phyloP scores from a whole-genome alignment of 2,888 invertebrate genomes.

The Neoascia interrupta region DNA sequence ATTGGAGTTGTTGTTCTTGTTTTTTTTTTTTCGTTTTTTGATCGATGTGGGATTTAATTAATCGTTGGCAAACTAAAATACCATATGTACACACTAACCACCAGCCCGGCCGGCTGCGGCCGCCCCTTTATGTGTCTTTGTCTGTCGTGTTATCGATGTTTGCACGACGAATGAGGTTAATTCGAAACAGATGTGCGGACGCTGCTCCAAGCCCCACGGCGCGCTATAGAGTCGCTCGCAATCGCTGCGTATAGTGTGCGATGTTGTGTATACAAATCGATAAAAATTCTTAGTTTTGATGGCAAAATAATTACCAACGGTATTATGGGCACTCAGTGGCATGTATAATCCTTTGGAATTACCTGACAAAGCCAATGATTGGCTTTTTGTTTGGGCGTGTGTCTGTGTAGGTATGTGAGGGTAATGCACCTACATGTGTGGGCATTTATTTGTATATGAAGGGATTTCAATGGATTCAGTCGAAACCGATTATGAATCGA shows the following conservation, averaged over 20 bases:
- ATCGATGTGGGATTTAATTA: constrained; percentile 63
- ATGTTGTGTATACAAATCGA: constrained; percentile 37
- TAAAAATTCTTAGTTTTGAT: constrained; percentile 52
- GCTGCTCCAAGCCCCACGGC: constrained; percentile 8
- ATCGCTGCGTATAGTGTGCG: neutral
- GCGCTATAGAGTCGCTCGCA: neutral
- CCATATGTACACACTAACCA: neutral
- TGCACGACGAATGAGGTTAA: constrained; percentile 52
- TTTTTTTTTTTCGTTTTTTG: constrained; percentile 16
- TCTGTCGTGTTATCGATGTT: constrained; percentile 25
- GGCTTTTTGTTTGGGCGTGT: constrained; percentile 4
- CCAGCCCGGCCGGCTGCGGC: neutral
- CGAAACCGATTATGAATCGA: neutral
- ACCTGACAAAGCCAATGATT: neutral
- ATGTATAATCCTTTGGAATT: constrained; percentile 30
- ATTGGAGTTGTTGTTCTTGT: constrained; percentile 16
- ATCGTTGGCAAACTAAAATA: constrained; percentile 40
- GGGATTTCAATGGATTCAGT: neutral
- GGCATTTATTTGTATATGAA: neutral
- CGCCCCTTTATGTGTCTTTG: neutral
- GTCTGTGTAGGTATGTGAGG: too few relatives aligned
- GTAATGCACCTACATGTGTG: neutral
- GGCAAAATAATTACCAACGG: constrained; percentile 58
- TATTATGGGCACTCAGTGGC: constrained; percentile 51
- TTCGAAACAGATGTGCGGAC: constrained; percentile 62